phyloP scores from a whole-genome alignment of 2,113 vertebrate species.

The Semnornis frantzii region DNA sequence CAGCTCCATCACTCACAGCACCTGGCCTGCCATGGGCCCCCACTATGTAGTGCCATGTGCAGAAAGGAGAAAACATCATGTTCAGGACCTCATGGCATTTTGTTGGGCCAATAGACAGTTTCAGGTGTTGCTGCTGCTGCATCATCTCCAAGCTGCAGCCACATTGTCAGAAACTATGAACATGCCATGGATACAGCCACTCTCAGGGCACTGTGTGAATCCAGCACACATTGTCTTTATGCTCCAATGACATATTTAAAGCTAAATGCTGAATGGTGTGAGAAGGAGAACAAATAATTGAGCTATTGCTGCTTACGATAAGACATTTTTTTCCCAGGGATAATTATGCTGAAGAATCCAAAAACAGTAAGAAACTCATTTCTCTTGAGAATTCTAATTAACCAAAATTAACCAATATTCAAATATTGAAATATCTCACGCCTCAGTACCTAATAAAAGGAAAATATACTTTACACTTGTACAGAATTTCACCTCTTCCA shows the following conservation, averaged over 20 bases:
- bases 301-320: not conserved
- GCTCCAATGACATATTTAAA: not conserved
- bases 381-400: not conserved
- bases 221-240: not conserved
- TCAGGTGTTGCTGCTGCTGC: not conserved
- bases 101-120: not conserved
- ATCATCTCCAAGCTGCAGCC: not conserved
- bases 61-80: not conserved
- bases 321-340: not conserved
- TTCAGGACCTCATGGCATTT: rapidly evolving
- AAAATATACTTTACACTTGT: not conserved
- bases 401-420: too few relatives aligned
- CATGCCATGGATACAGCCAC: rapidly evolving
- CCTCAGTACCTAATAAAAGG: not conserved
- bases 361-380: not conserved
- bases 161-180: not conserved
- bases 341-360: not conserved
- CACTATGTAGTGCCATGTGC: not conserved
- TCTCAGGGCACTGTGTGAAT: not conserved
- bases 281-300: not conserved
- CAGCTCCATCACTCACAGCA: not conserved
- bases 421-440: not conserved
- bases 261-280: not conserved
- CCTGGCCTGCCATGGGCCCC: not conserved
- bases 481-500: not conserved